Conservation (phyloP, 2,797 vertebrate genomes). For the Ciconia nigra region DNA sequence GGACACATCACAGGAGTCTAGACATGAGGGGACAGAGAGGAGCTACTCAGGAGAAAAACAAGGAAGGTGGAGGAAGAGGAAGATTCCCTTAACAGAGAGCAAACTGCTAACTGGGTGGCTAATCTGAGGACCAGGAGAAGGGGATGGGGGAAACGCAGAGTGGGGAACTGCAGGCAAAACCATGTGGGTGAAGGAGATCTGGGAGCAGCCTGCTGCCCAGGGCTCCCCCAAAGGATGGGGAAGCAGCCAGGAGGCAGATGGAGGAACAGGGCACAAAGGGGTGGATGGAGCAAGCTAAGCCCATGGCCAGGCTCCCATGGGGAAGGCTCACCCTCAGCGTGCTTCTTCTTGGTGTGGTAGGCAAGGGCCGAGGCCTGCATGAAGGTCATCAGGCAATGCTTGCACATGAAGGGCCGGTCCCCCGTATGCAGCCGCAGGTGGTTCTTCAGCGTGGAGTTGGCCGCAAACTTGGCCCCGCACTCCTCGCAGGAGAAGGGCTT, state of each 20-base stretch:
- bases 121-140: not conserved
- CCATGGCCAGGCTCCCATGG: not conserved
- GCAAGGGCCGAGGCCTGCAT: constrained; percentile 87
- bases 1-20: fast-evolving
- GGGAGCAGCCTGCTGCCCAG: not conserved
- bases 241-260: not conserved
- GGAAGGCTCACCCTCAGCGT: constrained; percentile 80
- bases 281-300: not conserved
- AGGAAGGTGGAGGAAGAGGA: not conserved
- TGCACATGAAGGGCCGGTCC: constrained; percentile 87
- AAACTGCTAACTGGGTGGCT: not conserved
- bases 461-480: constrained; percentile 84
- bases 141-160: not conserved
- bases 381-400: constrained; percentile 88
- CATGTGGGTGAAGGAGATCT: not conserved
- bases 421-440: constrained; percentile 87
- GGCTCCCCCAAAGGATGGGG: not conserved
- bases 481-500: constrained; percentile 87
- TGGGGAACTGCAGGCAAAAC: not conserved
- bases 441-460: constrained; percentile 91
- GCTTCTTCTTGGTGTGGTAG: constrained; percentile 93
- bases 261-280: not conserved
- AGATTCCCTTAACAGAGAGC: not conserved
- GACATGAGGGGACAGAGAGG: not conserved
- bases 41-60: not conserved